Percentiles rank a stretch among this genome's conserved stretches.
Evolutionary conservation across 2,797 vertebrate species (phyloP).

Genomic region (Gymnothorax reevesii): DNA sequence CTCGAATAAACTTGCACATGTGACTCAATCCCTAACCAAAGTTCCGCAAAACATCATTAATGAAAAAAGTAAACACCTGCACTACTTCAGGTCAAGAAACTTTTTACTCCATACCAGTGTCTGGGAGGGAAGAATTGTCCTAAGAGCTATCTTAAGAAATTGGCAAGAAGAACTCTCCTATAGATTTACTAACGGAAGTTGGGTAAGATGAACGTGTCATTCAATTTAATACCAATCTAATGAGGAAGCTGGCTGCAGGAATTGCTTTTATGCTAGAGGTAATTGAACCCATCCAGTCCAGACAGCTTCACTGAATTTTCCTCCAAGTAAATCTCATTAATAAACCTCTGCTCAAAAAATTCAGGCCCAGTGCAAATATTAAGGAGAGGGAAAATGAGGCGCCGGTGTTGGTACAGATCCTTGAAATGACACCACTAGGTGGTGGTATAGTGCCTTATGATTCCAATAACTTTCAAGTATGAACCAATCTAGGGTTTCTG

Average conservation of each 20-base stretch:
- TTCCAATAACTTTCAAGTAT: background rate
- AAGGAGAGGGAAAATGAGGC: background rate
- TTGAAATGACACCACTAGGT: background rate
- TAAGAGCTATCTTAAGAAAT: background rate
- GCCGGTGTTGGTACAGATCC: too few relatives aligned
- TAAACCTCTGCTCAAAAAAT: background rate
- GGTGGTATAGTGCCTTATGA: background rate
- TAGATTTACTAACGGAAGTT: background rate
- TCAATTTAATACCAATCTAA: constrained; percentile 2
- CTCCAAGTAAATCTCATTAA: background rate
- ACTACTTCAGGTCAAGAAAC: background rate
- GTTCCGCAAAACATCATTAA: background rate
- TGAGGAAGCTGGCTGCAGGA: background rate
- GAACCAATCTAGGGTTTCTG: background rate
- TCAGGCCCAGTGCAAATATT: background rate
- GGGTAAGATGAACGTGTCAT: background rate
- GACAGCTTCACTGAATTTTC: background rate
- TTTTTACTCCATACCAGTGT: background rate
- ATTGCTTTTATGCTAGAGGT: background rate
- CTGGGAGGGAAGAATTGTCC: background rate
- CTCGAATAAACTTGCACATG: background rate
- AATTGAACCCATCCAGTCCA: background rate
- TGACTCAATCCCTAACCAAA: background rate
- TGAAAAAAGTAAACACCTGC: background rate
- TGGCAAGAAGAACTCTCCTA: background rate